Conservation (phyloP, 2,797 vertebrate genomes). For the Pelobates cultripes region DNA sequence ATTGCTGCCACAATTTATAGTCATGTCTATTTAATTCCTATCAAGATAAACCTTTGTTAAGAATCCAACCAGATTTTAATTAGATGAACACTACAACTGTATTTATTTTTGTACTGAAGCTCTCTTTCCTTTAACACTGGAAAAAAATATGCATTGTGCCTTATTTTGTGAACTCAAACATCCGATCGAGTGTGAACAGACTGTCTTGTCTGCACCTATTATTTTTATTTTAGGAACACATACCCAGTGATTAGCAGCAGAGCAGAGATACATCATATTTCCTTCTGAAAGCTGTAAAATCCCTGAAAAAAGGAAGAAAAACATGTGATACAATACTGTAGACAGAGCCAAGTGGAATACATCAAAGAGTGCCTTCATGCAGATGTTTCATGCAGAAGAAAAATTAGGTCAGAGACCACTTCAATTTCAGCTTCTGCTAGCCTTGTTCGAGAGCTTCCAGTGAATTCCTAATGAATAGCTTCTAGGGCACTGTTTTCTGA, state of each 20-base stretch:
- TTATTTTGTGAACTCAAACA: constrained; percentile 15
- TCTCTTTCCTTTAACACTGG: constrained; percentile 1
- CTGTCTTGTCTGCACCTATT: constrained; percentile 76
- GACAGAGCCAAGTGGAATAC: constrained; percentile 85
- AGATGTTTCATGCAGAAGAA: constrained; percentile 86
- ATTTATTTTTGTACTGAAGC: not conserved
- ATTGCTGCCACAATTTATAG: too few relatives aligned
- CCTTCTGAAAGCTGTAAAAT: constrained; percentile 80
- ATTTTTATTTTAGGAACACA: constrained; percentile 79
- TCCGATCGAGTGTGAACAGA: constrained; percentile 67
- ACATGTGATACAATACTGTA: constrained; percentile 80
- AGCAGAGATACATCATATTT: constrained; percentile 75
- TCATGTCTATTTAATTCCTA: not conserved
- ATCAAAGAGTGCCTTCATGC: constrained; percentile 84
- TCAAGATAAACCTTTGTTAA: not conserved
- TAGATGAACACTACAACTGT: not conserved
- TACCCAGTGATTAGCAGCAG: constrained; percentile 76
- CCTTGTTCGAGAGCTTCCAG: constrained; percentile 84
- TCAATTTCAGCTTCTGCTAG: constrained; percentile 86
- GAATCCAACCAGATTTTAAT: not conserved
- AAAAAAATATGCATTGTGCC: not conserved
- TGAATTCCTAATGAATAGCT: constrained; percentile 86
- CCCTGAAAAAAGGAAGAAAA: constrained; percentile 77
- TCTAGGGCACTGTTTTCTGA: constrained; percentile 84
- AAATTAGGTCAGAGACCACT: constrained; percentile 86